Conservation (phyloP, 2,113 vertebrate genomes). For the Leptodactylus fuscus region DNA sequence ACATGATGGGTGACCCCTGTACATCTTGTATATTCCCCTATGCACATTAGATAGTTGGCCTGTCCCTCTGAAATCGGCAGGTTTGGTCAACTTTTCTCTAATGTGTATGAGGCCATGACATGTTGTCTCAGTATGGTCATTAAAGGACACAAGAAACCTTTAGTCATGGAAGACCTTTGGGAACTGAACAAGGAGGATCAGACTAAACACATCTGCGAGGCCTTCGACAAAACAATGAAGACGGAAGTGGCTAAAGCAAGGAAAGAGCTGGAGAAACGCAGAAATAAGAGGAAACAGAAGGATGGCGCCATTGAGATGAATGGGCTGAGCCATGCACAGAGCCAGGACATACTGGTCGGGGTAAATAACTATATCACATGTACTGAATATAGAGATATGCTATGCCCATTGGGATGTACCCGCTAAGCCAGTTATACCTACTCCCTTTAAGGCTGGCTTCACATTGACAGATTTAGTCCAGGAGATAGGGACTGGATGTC, state of each 20-base stretch:
- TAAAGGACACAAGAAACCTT: slow-evolving; percentile 82
- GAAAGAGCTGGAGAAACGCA: slow-evolving; percentile 66
- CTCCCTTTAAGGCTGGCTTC: too few species aligned
- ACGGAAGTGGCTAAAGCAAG: slow-evolving; percentile 74
- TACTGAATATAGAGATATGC: neutral
- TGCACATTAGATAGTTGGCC: too few species aligned
- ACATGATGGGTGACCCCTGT: too few species aligned
- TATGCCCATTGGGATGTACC: too few species aligned
- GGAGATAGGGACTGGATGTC: too few species aligned
- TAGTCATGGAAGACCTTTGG: slow-evolving; percentile 92
- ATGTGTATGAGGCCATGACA: too few species aligned
- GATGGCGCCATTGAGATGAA: slow-evolving; percentile 56
- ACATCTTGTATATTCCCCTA: too few species aligned
- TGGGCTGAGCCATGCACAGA: slow-evolving; percentile 79
- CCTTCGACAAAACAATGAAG: slow-evolving; percentile 78
- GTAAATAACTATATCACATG: slow-evolving; percentile 69
- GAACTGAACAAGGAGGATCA: slow-evolving; percentile 75
- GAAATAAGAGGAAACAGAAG: slow-evolving; percentile 60
- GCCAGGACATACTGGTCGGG: slow-evolving; percentile 87
- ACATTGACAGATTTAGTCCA: too few species aligned
- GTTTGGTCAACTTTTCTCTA: too few species aligned
- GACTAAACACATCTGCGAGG: slow-evolving; percentile 65
- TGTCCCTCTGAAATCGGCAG: too few species aligned
- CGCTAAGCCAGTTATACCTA: too few species aligned
- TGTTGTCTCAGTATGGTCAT: slow-evolving; percentile 73